Base-by-base conservation (phyloP, 1,140 invertebrate species). In the Penaeus chinensis region DNA sequence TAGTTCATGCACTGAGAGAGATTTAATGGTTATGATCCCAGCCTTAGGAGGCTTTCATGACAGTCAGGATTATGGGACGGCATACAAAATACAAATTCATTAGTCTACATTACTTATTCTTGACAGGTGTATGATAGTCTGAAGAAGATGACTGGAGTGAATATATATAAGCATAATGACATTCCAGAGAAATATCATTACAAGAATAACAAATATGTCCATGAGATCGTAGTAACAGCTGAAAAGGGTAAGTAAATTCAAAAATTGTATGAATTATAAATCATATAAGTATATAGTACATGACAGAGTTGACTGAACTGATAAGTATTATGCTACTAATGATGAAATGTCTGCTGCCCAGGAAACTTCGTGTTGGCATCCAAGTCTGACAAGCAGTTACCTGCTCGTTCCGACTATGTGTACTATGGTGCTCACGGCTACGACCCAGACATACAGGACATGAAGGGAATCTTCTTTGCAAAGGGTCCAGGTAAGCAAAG, bases 381-480 rank as follows among this genome's bases (percentile, higher is more conserved):
- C 2, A 77, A 79, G n/a, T 79, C 80, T 7, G 27, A 60, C 3
- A 82, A 80, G 63, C 87, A 90, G 60, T 71, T 90, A 32, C 87
- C 82, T 27, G 74, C 54, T 27, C 62, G 83, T 42, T 47, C 63
- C 83, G 62, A 62, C 62, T 84, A 81, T 66, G 89, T 88, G 1
- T 85, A 77, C 60, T 62, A 78, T 60, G 92, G 92, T 37, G 89
- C 90, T 54, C 92, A 93, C 85, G 92, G 92, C 13, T 93, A 92
- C 81, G 89, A 91, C 79, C 90, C 91, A 22, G 89, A 91, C 63
- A 89, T 90, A 42, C 69, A 90, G 66, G 91, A 93, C 24, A 93
- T 93, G 92, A 89, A 92, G 84, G 91, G 91, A 0, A 92, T 93
- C 82, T 92, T 93, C 90, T 92, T 92, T 63, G 92, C 91, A 18